A percentile compares a stretch with the other conserved stretches of the same genome.
phyloP scores from a whole-genome alignment of 2,888 invertebrate species.

The Hypsopygia costalis region DNA sequence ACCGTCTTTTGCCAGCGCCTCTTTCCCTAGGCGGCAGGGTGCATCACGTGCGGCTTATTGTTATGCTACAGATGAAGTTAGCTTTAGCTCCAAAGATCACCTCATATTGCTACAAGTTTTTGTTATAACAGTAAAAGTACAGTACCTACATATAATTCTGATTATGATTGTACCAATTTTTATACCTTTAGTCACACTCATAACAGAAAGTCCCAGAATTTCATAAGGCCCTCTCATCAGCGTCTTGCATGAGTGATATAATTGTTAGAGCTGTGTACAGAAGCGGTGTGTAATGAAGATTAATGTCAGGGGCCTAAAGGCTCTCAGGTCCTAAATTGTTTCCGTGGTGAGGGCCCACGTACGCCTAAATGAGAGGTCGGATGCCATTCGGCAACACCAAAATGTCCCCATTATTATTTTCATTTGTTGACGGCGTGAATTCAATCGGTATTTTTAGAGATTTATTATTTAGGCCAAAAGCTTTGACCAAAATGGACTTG shows the following conservation, averaged over 20 bases:
- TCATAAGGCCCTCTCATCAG: constrained; percentile 16
- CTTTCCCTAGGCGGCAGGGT: too few relatives aligned
- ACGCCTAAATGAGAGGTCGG: constrained; percentile 7
- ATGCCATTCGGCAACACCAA: not conserved
- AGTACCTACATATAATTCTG: too few relatives aligned
- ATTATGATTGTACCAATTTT: too few relatives aligned
- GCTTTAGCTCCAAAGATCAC: too few relatives aligned
- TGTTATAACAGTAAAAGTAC: too few relatives aligned
- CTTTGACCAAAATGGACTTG: not conserved
- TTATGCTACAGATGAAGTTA: too few relatives aligned
- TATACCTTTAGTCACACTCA: too few relatives aligned
- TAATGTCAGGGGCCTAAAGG: constrained; percentile 16
- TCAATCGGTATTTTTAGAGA: not conserved
- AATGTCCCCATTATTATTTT: constrained; percentile 1
- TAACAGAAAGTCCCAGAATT: constrained; percentile 5
- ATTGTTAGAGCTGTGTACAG: constrained; percentile 15
- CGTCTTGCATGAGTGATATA: constrained; percentile 19
- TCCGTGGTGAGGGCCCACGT: constrained; percentile 11
- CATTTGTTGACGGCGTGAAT: constrained; percentile 1
- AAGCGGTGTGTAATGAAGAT: constrained; percentile 21
- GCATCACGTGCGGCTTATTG: too few relatives aligned
- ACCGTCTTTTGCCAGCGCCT: too few relatives aligned
- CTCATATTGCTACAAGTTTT: too few relatives aligned
- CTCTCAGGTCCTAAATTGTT: constrained; percentile 10
- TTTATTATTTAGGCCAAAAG: not conserved